Percentiles rank a stretch among this genome's conserved stretches.
Evolutionary conservation across 2,113 vertebrate species (phyloP).

Genomic region (Eudorcas thomsonii): DNA sequence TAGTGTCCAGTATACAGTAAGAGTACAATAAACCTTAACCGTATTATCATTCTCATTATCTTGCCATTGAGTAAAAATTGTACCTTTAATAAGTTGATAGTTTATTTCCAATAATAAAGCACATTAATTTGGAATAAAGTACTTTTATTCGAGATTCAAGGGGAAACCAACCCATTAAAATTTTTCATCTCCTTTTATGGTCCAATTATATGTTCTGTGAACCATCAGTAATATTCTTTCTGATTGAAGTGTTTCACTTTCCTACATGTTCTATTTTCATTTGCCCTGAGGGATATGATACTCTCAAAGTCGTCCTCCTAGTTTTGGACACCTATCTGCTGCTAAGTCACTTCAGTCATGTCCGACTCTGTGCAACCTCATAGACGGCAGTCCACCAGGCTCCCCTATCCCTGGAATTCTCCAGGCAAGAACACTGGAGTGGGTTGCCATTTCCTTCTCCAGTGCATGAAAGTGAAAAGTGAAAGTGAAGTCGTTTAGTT

Average conservation of each 20-base stretch:
- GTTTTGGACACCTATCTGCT: neutral
- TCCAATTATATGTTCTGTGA: neutral
- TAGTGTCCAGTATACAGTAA: neutral
- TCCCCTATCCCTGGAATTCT: too few relatives aligned
- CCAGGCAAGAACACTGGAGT: too few relatives aligned
- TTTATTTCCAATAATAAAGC: neutral
- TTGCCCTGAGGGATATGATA: neutral
- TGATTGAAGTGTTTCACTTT: neutral
- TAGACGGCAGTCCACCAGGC: too few relatives aligned
- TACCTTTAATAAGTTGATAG: neutral
- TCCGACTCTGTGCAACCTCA: too few relatives aligned
- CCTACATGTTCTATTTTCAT: neutral
- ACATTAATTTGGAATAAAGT: neutral
- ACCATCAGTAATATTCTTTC: neutral
- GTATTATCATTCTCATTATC: neutral
- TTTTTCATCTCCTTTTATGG: neutral
- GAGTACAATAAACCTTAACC: neutral
- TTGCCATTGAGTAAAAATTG: neutral
- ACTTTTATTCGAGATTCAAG: constrained; percentile 9
- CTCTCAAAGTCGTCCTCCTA: neutral
- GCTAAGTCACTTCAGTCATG: too few relatives aligned
- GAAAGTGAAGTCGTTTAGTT: too few relatives aligned
- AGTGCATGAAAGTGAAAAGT: too few relatives aligned
- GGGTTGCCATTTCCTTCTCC: too few relatives aligned
- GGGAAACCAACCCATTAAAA: neutral